Evolutionary conservation across 2,797 vertebrate species (phyloP), one percentile per base, ranked within the genome.

Genomic region (Staurois parvus): DNA sequence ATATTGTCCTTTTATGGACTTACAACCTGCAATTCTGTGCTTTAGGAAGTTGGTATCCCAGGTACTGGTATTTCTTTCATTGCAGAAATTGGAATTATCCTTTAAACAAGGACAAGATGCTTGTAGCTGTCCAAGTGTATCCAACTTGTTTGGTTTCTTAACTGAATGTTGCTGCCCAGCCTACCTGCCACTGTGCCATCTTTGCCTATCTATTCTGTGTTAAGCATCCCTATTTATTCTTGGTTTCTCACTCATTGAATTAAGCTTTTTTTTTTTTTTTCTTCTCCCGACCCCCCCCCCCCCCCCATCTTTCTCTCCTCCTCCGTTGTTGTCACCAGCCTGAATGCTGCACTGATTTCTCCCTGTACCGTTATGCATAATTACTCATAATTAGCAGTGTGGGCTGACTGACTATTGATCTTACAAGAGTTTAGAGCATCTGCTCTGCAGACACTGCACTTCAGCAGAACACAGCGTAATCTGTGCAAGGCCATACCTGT

Each of bases 351-450:
- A 21, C 85, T 86, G 79, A 86, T 86, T 86, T 86, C 79, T 86
- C 79, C 59, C 67, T 77, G 85, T 82, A 66, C 74, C 73, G 85
- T 69, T 79, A 40, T 87, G 81, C 81, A 87, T 87, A 87, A 87
- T 87, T 87, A 87, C 85, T 83, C 81, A 87, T 87, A 87, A 87
- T 87, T 87, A 87, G 75, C 81, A 83, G 85, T 87, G 85, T 87
- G 85, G 80, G 80, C 69, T 83, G 75, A 83, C 73, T 82, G 80
- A 86, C 84, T 86, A 86, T 86, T 86, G 79, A 87, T 87, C 81
- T 87, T 79, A 78, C 66, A 56, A 64, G 84, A 69, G 68, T 83
- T 86, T 78, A 86, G n/a, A n/a, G 80, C 85, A 86, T 86, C 85
- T 86, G 74, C 80, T 86, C 73, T 83, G 68, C 40, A 86, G 73